These are phyloP conservation scores for Cerceris ruficornis DNA, from an alignment of 2,888 invertebrate genomes.

Conservation along the genomic window DNA sequence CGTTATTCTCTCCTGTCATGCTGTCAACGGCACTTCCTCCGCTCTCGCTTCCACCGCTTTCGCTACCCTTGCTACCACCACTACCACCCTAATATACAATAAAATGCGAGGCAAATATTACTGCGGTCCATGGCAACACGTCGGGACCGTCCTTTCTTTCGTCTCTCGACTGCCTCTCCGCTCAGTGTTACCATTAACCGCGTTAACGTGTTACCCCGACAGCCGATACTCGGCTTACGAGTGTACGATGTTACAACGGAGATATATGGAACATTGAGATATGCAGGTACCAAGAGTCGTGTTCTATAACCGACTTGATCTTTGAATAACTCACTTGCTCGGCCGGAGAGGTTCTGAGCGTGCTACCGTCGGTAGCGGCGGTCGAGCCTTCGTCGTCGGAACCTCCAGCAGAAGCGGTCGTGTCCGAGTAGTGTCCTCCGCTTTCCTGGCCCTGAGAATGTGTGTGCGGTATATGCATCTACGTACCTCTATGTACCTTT, in stretches of 20 bases:
- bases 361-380: slow-evolving; percentile 97
- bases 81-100: slow-evolving; percentile 71
- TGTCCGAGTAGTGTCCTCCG: slow-evolving; percentile 89
- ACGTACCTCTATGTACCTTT: too few species aligned
- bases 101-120: slow-evolving; percentile 62
- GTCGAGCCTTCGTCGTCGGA: slow-evolving; percentile 98
- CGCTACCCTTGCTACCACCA: slow-evolving; percentile 83
- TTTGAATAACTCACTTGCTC: slow-evolving; percentile 84
- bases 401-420: slow-evolving; percentile 92
- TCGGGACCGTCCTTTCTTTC: too few species aligned
- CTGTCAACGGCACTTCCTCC: slow-evolving; percentile 96
- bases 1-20: slow-evolving; percentile 92
- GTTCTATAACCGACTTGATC: too few species aligned
- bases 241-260: too few species aligned
- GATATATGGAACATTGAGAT: too few species aligned
- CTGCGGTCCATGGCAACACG: slow-evolving; percentile 30
- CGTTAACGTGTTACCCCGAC: too few species aligned
- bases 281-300: too few species aligned
- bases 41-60: slow-evolving; percentile 90
- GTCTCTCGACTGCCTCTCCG: too few species aligned
- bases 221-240: too few species aligned
- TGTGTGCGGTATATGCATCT: too few species aligned
- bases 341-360: slow-evolving; percentile 92
- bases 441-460: slow-evolving; percentile 52
- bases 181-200: too few species aligned